Conservation (phyloP, 2,888 invertebrate genomes). For the Drosophila siamana region DNA sequence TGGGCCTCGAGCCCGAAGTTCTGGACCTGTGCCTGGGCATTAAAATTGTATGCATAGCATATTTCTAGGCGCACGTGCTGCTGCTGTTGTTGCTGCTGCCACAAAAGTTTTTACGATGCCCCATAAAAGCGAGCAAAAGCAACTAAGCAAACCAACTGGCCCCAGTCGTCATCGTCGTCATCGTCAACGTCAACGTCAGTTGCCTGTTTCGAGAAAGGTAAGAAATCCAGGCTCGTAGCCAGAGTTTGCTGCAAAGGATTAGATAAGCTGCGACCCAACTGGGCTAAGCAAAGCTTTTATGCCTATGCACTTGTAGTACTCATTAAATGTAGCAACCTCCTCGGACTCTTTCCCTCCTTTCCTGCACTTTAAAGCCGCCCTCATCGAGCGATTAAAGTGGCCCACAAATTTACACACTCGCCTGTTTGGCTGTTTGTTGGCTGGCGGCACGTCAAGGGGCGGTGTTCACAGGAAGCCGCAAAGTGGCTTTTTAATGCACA, state of each 20-base stretch:
- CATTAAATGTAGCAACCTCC: constrained; percentile 22
- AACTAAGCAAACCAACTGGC: constrained; percentile 45
- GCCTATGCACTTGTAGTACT: constrained; percentile 72
- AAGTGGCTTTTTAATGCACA: constrained; percentile 80
- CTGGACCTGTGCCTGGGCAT: constrained; percentile 48
- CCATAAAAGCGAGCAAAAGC: constrained; percentile 64
- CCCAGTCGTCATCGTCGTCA: constrained; percentile 20
- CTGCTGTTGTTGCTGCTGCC: constrained; percentile 45
- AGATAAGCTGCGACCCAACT: constrained; percentile 60
- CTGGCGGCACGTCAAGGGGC: constrained; percentile 61
- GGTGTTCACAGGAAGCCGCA: constrained; percentile 77
- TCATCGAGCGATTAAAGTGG: constrained; percentile 59
- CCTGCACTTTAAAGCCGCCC: constrained; percentile 47
- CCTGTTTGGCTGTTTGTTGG: constrained; percentile 12
- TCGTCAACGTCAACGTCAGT: constrained; percentile 5
- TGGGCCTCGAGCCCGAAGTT: too few relatives aligned
- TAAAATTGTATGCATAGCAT: constrained; percentile 76
- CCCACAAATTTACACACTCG: constrained; percentile 66
- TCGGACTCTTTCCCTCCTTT: not conserved
- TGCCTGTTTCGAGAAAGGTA: constrained; percentile 8
- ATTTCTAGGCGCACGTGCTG: constrained; percentile 73
- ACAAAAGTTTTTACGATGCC: constrained; percentile 75
- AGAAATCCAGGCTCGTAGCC: constrained; percentile 2
- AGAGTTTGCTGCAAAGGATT: constrained; percentile 68
- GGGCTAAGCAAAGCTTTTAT: constrained; percentile 55